Evolutionary conservation across 2,113 vertebrate genomes (phyloP).

Genomic region (Phyllopteryx taeniolatus): DNA sequence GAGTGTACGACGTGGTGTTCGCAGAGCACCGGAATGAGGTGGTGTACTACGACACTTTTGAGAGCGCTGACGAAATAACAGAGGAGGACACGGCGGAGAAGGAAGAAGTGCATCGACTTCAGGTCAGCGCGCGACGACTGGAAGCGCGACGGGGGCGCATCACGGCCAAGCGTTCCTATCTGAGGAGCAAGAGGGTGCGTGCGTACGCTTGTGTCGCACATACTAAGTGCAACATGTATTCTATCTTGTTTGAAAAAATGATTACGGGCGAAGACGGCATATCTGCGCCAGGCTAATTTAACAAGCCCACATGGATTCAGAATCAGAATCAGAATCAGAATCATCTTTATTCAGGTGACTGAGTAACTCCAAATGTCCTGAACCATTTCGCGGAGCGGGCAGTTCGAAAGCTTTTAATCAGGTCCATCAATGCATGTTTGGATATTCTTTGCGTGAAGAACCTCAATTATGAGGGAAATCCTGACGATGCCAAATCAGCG

Average conservation of each 20-base stretch:
- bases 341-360: no score
- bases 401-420: no score
- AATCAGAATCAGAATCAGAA: no score
- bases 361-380: no score
- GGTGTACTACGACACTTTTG: slow-evolving; percentile 93
- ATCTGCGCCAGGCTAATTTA: no score
- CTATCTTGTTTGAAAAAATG: no score
- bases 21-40: slow-evolving; percentile 85
- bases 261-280: no score
- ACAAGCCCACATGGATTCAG: no score
- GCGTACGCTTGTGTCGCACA: slow-evolving; percentile 16
- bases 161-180: slow-evolving; percentile 95
- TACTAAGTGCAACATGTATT: not conserved
- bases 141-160: slow-evolving; percentile 93
- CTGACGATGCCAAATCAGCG: not conserved
- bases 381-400: no score
- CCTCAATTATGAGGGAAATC: no score
- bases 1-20: slow-evolving; percentile 9
- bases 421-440: no score
- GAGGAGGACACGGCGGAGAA: slow-evolving; percentile 77
- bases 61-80: slow-evolving; percentile 93
- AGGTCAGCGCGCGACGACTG: slow-evolving; percentile 88
- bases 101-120: slow-evolving; percentile 85
- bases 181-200: slow-evolving; percentile 96
- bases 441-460: no score